These are phyloP conservation scores for Hafferia zeledoni DNA, from an alignment of 2,797 vertebrate species.

Conservation along the genomic window DNA sequence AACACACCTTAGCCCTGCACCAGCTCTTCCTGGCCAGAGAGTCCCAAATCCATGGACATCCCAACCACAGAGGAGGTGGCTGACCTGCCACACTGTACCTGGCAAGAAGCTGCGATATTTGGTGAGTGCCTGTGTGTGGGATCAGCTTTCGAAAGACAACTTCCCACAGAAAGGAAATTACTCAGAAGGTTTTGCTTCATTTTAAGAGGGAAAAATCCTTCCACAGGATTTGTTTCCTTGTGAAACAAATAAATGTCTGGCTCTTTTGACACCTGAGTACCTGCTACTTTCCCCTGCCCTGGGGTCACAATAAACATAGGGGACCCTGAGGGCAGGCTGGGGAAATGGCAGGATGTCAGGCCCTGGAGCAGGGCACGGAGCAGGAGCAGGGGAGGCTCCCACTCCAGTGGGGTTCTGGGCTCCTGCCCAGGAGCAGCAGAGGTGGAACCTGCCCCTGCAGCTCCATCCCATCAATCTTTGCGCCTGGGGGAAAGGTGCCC, in stretches of 20 bases:
- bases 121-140: not conserved
- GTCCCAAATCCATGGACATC: not conserved
- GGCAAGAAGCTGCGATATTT: not conserved
- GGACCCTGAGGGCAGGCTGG: not conserved
- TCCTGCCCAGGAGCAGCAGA: not conserved
- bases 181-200: not conserved
- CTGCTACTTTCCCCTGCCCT: not conserved
- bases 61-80: not conserved
- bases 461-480: not conserved
- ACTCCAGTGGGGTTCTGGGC: not conserved
- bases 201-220: not conserved
- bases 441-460: not conserved
- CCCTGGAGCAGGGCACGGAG: not conserved
- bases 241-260: not conserved
- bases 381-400: not conserved
- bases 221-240: not conserved
- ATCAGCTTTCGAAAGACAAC: not conserved
- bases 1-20: not conserved
- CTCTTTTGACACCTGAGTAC: not conserved
- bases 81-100: not conserved
- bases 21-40: not conserved
- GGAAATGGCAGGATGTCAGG: not conserved
- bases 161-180: not conserved
- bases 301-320: not conserved
- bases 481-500: not conserved